A percentile compares a stretch with the other conserved stretches of the same genome.
phyloP scores from a whole-genome alignment of 2,797 vertebrate genomes.

The Brachymystax lenok region DNA sequence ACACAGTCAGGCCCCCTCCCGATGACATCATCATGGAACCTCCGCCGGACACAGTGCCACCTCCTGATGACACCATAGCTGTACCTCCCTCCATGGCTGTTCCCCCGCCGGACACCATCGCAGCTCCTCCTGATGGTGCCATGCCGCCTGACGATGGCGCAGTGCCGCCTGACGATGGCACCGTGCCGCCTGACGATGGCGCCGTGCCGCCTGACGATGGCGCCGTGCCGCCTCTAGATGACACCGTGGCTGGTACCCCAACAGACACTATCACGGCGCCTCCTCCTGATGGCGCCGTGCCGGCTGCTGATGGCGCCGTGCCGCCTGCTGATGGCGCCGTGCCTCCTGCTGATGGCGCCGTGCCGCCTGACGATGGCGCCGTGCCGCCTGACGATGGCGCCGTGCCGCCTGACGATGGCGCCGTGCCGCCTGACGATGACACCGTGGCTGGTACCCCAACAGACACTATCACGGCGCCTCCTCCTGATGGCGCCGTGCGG shows the following conservation, averaged over 20 bases:
- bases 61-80: not conserved
- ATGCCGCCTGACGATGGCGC: not conserved
- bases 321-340: not conserved
- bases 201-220: not conserved
- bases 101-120: not conserved
- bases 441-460: no score
- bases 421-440: not conserved
- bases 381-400: no score
- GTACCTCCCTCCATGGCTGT: not conserved
- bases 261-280: not conserved
- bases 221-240: not conserved
- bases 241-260: not conserved
- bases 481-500: not conserved
- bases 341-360: not conserved
- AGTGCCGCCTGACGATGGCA: not conserved
- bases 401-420: not conserved
- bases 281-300: not conserved
- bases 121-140: not conserved
- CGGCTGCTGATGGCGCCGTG: not conserved
- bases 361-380: no score
- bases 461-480: no score
- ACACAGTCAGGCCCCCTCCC: not conserved
- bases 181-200: not conserved
- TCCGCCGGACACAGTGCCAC: not conserved
- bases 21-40: conserved; percentile 1